A percentile compares a stretch with the other conserved stretches of the same genome.
phyloP scores from a whole-genome alignment of 92 coral and sea anemone species.

The Zoanthus sansibaricus region DNA sequence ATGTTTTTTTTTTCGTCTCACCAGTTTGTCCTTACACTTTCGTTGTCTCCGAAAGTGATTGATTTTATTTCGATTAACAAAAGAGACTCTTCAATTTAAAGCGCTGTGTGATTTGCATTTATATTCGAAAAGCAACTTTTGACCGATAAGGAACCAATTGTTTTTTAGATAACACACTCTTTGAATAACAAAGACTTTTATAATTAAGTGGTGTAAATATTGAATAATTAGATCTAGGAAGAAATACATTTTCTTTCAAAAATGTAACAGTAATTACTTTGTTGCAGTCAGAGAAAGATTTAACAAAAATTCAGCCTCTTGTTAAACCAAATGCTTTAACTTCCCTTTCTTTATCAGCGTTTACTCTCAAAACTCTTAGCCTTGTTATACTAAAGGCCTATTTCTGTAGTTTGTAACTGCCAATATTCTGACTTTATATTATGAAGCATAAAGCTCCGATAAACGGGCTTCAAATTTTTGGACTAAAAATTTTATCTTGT shows the following conservation, averaged over 20 bases:
- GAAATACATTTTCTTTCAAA: background rate
- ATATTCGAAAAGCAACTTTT: constrained; percentile 19
- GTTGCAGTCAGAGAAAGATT: background rate
- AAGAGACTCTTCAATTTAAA: background rate
- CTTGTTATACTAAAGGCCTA: background rate
- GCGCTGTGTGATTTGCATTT: constrained; percentile 36
- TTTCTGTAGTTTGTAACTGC: background rate
- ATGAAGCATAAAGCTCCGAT: background rate
- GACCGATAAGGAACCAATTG: constrained; percentile 25
- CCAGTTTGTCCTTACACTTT: constrained; percentile 27
- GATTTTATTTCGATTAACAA: background rate
- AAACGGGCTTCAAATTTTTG: background rate
- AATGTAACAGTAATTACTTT: background rate
- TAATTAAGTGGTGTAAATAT: background rate
- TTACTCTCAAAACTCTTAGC: background rate
- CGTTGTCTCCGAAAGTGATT: constrained; percentile 24
- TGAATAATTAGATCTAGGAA: background rate
- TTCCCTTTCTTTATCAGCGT: constrained; percentile 3
- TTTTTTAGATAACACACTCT: constrained; percentile 2
- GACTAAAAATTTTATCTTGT: background rate
- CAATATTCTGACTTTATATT: background rate
- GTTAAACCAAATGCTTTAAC: background rate
- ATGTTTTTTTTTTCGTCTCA: constrained; percentile 27
- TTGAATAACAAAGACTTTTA: background rate
- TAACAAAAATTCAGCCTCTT: background rate